These are phyloP conservation scores for Rhadina sibilatrix DNA, from an alignment of 2,113 vertebrate genomes.

Conservation along the genomic window DNA sequence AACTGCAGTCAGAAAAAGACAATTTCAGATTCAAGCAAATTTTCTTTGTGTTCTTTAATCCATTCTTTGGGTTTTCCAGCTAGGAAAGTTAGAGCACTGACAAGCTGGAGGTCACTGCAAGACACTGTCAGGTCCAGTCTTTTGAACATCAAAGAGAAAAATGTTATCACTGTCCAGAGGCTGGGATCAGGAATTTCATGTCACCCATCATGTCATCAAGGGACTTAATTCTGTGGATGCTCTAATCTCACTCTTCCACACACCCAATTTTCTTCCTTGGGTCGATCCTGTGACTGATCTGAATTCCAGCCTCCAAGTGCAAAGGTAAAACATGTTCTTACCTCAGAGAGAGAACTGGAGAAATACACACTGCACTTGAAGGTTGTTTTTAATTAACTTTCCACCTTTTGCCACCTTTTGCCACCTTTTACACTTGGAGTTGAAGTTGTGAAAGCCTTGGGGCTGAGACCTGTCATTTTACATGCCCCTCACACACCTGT, in stretches of 20 bases:
- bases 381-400: background rate
- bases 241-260: background rate
- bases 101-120: background rate
- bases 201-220: background rate
- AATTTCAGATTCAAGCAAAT: background rate
- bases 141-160: background rate
- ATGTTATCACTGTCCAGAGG: background rate
- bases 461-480: background rate
- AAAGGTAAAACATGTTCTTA: background rate
- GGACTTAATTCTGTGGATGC: background rate
- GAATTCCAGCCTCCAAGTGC: background rate
- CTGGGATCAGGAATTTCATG: background rate
- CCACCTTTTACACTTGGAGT: background rate
- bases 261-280: accelerated
- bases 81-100: background rate
- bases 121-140: background rate
- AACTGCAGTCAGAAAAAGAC: background rate
- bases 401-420: background rate
- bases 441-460: background rate
- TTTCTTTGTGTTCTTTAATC: background rate
- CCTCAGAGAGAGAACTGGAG: background rate
- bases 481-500: background rate
- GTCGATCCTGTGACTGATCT: background rate
- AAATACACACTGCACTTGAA: background rate
- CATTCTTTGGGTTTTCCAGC: background rate